phyloP scores from a whole-genome alignment of 2,113 vertebrate species.

The Tauraco erythrolophus region DNA sequence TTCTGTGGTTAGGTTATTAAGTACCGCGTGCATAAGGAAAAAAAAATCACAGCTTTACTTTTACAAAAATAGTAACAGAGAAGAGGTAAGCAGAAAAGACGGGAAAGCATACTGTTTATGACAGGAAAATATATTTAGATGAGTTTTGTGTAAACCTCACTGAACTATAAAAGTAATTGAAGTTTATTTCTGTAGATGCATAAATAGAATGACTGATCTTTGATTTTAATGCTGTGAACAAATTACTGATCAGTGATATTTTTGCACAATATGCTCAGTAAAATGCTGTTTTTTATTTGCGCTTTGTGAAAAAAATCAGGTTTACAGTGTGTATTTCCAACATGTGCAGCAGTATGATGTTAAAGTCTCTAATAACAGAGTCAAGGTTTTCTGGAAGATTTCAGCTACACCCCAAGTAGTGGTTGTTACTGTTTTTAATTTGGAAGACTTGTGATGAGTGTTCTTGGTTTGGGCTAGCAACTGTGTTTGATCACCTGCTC shows the following conservation, averaged over 20 bases:
- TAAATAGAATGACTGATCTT: neutral
- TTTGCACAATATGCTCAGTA: neutral
- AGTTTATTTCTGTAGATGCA: neutral
- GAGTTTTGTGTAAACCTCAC: neutral
- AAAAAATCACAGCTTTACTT: neutral
- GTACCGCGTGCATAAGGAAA: neutral
- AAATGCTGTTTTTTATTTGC: constrained; percentile 6
- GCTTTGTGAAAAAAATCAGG: neutral
- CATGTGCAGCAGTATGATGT: neutral
- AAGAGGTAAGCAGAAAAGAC: constrained; percentile 31
- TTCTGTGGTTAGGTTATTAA: neutral
- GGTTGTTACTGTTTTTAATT: neutral
- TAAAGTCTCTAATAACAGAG: constrained; percentile 33
- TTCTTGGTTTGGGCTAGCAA: neutral
- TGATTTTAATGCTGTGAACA: neutral
- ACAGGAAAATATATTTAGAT: neutral
- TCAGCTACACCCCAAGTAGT: neutral
- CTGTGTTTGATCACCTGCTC: neutral
- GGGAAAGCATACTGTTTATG: neutral
- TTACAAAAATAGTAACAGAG: constrained; percentile 1
- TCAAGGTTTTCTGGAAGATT: neutral
- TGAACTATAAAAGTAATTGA: neutral
- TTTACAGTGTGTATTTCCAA: neutral
- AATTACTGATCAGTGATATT: neutral
- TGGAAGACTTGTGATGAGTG: neutral